A percentile compares a stretch with the other conserved stretches of the same genome.
Conservation (phyloP, 2,888 invertebrate genomes). For the Lasiommata megera region DNA sequence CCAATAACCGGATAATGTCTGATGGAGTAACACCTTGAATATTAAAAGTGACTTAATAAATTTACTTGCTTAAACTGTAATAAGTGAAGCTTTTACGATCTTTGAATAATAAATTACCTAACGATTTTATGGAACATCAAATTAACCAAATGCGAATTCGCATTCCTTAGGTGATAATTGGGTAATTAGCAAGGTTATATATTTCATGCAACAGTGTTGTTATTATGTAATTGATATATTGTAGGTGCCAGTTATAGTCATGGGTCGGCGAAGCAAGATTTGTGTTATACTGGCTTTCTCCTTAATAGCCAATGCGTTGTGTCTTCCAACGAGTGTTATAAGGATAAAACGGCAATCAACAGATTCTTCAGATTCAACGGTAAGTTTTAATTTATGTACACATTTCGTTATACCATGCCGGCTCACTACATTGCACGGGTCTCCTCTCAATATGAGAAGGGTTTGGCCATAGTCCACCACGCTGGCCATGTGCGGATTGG, state of each 20-base stretch:
- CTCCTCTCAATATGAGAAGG: too few relatives aligned
- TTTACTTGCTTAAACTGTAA: too few relatives aligned
- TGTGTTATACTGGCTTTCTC: conserved; percentile 44
- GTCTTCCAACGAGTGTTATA: conserved; percentile 41
- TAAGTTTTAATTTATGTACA: conserved; percentile 36
- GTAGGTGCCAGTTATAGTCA: conserved; percentile 41
- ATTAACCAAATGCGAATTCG: conserved; percentile 5
- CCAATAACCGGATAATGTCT: conserved; percentile 45
- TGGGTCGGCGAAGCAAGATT: conserved; percentile 47
- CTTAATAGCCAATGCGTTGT: conserved; percentile 51
- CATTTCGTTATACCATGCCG: too few relatives aligned
- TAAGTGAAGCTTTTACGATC: too few relatives aligned
- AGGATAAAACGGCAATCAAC: conserved; percentile 36
- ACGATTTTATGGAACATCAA: background rate
- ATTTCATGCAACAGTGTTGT: conserved; percentile 4
- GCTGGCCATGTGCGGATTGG: too few relatives aligned
- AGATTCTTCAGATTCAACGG: conserved; percentile 36
- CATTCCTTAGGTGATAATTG: conserved; percentile 13
- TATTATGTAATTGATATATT: conserved; percentile 17
- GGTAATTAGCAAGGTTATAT: conserved; percentile 22
- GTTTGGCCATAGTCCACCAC: too few relatives aligned
- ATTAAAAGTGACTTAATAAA: too few relatives aligned
- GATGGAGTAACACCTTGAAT: conserved; percentile 5
- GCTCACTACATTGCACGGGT: too few relatives aligned
- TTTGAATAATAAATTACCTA: too few relatives aligned